A percentile compares a stretch with the other conserved stretches of the same genome.
Conservation (phyloP, 92 coral and sea anemone species). For the Chrysogorgia sp. region DNA sequence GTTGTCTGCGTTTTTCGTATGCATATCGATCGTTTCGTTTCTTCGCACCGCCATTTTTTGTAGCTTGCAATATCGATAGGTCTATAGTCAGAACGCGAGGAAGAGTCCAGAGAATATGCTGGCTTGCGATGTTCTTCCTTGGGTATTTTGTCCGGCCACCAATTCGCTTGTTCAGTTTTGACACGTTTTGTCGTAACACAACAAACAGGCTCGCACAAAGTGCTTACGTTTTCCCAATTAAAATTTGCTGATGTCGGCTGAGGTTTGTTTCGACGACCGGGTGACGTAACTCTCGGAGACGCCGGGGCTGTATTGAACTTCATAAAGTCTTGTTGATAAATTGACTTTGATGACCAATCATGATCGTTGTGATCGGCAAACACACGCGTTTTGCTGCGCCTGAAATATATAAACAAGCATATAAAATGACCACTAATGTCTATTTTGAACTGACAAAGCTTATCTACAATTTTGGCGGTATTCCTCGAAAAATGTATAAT, state of each 20-base stretch:
- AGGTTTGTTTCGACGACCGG: constrained; percentile 89
- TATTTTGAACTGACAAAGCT: neutral
- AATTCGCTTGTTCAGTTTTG: constrained; percentile 53
- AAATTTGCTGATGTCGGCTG: constrained; percentile 90
- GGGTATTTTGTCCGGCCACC: constrained; percentile 92
- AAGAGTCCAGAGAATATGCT: constrained; percentile 73
- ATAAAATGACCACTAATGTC: too few species aligned
- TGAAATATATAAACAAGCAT: constrained; percentile 38
- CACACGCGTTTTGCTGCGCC: constrained; percentile 80
- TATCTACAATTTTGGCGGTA: too few species aligned
- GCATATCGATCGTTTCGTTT: constrained; percentile 37
- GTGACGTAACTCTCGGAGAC: constrained; percentile 63
- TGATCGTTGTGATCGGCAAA: constrained; percentile 71
- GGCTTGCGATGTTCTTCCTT: constrained; percentile 68
- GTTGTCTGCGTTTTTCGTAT: constrained; percentile 51
- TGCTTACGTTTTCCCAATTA: constrained; percentile 85
- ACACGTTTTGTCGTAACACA: constrained; percentile 68
- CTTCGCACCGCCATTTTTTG: constrained; percentile 22
- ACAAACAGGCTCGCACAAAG: constrained; percentile 91
- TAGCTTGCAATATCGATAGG: constrained; percentile 41
- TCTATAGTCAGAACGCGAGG: constrained; percentile 82
- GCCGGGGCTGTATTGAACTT: constrained; percentile 78
- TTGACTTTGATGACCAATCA: constrained; percentile 53
- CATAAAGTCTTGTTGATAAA: constrained; percentile 73
- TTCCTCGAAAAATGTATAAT: too few species aligned